phyloP scores from a whole-genome alignment of 2,113 vertebrate species.

The Halcyon senegalensis region DNA sequence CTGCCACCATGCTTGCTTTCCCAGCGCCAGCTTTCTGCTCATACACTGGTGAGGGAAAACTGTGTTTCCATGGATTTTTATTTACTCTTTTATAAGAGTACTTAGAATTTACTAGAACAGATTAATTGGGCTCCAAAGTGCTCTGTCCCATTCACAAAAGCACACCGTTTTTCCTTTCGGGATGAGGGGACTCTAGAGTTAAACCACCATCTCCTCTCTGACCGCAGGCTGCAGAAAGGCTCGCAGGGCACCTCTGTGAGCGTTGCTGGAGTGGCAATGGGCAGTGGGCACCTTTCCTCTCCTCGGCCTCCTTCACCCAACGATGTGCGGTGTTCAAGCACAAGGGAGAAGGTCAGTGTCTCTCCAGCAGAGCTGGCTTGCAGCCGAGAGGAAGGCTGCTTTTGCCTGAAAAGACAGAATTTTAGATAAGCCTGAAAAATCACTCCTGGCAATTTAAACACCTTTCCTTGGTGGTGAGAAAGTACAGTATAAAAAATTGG shows the following conservation, averaged over 20 bases:
- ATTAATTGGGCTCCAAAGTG: not conserved
- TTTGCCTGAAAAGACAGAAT: not conserved
- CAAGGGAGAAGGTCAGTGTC: not conserved
- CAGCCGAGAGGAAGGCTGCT: not conserved
- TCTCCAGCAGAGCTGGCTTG: not conserved
- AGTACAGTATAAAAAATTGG: not conserved
- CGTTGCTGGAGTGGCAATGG: rapidly evolving
- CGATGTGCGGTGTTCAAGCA: rapidly evolving
- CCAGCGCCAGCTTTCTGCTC: not conserved
- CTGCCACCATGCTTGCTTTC: not conserved
- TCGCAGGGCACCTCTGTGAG: not conserved
- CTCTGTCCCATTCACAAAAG: not conserved
- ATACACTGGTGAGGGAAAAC: not conserved
- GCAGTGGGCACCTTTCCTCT: not conserved
- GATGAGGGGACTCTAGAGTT: not conserved
- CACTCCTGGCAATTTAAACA: not conserved
- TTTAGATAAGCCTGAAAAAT: not conserved
- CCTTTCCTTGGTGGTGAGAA: not conserved
- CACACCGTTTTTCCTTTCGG: not conserved
- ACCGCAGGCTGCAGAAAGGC: not conserved
- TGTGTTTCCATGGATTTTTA: not conserved
- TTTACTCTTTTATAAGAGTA: not conserved
- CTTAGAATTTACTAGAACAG: not conserved
- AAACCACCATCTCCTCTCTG: not conserved
- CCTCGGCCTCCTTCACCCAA: not conserved